Percentiles rank a stretch among this genome's conserved stretches.
Evolutionary conservation across 2,113 vertebrate genomes (phyloP).

Genomic region (Microcebus jonahi): DNA sequence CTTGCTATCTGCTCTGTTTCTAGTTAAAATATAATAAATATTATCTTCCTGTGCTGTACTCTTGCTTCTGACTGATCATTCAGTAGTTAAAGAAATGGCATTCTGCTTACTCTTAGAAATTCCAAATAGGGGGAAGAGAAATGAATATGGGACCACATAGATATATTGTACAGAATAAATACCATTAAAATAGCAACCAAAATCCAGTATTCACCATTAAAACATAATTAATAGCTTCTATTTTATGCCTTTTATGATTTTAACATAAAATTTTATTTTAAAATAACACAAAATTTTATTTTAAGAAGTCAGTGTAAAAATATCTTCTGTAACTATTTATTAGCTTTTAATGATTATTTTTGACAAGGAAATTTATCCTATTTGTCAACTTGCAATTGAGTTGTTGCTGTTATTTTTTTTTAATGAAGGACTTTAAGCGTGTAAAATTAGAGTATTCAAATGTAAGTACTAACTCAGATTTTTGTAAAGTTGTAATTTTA

Average conservation of each 20-base stretch:
- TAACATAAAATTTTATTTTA: conserved; percentile 33
- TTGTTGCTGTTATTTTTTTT: conserved; percentile 51
- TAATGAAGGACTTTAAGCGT: conserved; percentile 56
- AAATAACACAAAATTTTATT: not conserved
- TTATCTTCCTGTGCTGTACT: conserved; percentile 81
- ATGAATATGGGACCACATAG: not conserved
- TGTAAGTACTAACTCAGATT: conserved; percentile 51
- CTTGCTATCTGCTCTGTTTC: conserved; percentile 80
- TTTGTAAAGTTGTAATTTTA: conserved; percentile 72
- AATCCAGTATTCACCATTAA: not conserved
- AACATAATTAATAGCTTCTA: conserved; percentile 36
- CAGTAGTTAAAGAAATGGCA: conserved; percentile 1
- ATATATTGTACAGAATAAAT: not conserved
- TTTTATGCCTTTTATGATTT: conserved; percentile 21
- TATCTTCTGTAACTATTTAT: conserved; percentile 13
- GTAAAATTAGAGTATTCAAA: conserved; percentile 68
- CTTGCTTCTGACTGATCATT: conserved; percentile 58
- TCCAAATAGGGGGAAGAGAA: not conserved
- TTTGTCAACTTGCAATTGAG: conserved; percentile 63
- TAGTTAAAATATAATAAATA: conserved; percentile 82
- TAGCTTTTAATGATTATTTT: conserved; percentile 67
- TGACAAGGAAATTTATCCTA: conserved; percentile 43
- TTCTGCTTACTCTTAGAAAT: not conserved
- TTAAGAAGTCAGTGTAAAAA: conserved; percentile 32
- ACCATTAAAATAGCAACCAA: not conserved